A percentile compares a stretch with the other conserved stretches of the same genome.
Conservation (phyloP, 1,140 invertebrate genomes). For the Drosophila parvula region DNA sequence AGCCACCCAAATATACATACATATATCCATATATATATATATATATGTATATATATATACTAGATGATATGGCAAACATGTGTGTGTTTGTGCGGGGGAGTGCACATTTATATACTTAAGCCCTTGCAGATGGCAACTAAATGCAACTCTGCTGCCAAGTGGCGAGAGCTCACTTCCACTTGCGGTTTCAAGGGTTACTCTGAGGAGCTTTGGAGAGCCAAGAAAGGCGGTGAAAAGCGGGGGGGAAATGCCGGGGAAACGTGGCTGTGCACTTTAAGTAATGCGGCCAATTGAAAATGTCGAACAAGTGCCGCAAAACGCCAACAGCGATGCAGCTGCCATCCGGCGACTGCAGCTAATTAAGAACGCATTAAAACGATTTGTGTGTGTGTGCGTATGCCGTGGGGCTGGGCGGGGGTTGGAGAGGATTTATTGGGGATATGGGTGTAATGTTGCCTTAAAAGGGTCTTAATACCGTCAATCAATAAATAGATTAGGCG, state of each 20-base stretch:
- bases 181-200: constrained; percentile 61
- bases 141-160: constrained; percentile 57
- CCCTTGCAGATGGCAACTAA: constrained; percentile 49
- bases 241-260: neutral
- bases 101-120: constrained; percentile 48
- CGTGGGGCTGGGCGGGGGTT: neutral
- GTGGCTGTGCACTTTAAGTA: constrained; percentile 66
- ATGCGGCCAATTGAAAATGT: constrained; percentile 78
- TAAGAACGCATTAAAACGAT: constrained; percentile 76
- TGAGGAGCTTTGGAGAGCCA: constrained; percentile 2
- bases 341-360: constrained; percentile 56
- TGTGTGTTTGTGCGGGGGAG: constrained; percentile 1
- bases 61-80: neutral
- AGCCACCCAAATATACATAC: too few relatives aligned
- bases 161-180: constrained; percentile 59
- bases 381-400: constrained; percentile 22
- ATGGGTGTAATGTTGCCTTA: constrained; percentile 24
- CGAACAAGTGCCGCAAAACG: constrained; percentile 68
- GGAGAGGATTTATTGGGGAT: too few relatives aligned
- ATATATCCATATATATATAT: neutral
- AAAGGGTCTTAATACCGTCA: constrained; percentile 39
- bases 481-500: constrained; percentile 43
- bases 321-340: constrained; percentile 24
- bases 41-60: neutral
- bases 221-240: constrained; percentile 1